Percentiles rank a stretch among this genome's conserved stretches.
phyloP scores from a whole-genome alignment of 64 coral and sea anemone species.

The Pocillopora verrucosa region DNA sequence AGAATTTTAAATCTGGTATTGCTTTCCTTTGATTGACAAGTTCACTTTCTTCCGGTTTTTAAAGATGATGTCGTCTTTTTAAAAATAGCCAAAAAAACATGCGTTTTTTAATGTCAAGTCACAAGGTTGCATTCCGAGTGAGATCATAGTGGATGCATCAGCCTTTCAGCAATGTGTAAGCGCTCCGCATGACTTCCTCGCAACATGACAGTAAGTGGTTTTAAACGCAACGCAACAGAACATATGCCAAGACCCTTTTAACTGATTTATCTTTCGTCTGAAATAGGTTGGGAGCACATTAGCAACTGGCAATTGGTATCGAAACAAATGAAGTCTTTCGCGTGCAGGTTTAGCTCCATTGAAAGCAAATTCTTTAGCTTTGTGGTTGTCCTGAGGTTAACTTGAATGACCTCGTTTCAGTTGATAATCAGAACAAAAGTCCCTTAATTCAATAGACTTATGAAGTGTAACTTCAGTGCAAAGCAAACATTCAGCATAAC shows the following conservation, averaged over 20 bases:
- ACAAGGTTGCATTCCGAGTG: neutral
- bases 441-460: too few species aligned
- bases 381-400: too few species aligned
- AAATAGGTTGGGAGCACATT: neutral
- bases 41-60: constrained; percentile 15
- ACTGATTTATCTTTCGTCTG: neutral
- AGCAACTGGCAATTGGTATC: too few species aligned
- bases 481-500: too few species aligned
- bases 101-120: neutral
- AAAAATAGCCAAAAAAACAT: neutral
- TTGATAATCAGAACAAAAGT: too few species aligned
- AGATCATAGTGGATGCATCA: neutral
- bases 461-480: too few species aligned
- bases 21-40: neutral
- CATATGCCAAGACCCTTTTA: neutral
- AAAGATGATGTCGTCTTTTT: neutral
- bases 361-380: too few species aligned
- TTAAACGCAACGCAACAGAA: neutral
- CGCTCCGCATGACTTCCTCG: neutral
- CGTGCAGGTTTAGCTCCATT: too few species aligned
- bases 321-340: too few species aligned
- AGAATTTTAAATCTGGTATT: too few species aligned
- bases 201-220: neutral
- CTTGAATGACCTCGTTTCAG: too few species aligned
- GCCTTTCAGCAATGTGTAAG: neutral